Evolutionary conservation across 1,140 invertebrate genomes (phyloP).

Genomic region (Camponotus floridanus): DNA sequence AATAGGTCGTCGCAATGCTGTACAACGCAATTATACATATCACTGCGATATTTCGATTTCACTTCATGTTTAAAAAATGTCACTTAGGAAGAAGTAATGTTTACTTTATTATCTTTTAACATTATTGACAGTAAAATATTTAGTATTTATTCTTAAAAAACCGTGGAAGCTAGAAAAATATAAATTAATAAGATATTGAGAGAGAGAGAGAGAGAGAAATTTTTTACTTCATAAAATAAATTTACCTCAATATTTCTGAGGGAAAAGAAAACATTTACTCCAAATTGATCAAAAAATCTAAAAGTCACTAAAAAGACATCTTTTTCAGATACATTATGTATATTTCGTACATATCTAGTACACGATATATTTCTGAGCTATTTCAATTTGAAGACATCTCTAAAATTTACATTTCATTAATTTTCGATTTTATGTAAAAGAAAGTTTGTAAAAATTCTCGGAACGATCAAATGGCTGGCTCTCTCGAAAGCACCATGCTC

Average conservation of each 20-base stretch:
- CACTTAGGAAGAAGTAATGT: background rate
- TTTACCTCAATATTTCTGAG: background rate
- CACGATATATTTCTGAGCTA: background rate
- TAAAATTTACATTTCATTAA: background rate
- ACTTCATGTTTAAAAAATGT: background rate
- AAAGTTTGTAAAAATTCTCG: background rate
- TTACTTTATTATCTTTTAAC: background rate
- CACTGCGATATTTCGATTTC: constrained; percentile 8
- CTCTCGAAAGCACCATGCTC: background rate
- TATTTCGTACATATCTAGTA: background rate
- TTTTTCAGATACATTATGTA: background rate
- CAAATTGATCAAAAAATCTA: constrained; percentile 8
- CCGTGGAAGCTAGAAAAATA: background rate
- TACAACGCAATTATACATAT: constrained; percentile 1
- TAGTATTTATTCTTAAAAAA: background rate
- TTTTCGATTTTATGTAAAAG: constrained; percentile 1
- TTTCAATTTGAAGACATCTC: background rate
- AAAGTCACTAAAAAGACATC: background rate
- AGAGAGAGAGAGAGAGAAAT: background rate
- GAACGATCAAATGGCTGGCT: constrained; percentile 5
- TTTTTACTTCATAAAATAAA: background rate
- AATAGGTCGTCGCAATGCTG: constrained; percentile 55
- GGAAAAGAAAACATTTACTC: background rate
- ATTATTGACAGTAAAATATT: constrained; percentile 3
- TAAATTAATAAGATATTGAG: background rate